Evolutionary conservation across 2,888 invertebrate species (phyloP), one percentile per base, ranked within the genome.

Genomic region (Crepidodera aurea): DNA sequence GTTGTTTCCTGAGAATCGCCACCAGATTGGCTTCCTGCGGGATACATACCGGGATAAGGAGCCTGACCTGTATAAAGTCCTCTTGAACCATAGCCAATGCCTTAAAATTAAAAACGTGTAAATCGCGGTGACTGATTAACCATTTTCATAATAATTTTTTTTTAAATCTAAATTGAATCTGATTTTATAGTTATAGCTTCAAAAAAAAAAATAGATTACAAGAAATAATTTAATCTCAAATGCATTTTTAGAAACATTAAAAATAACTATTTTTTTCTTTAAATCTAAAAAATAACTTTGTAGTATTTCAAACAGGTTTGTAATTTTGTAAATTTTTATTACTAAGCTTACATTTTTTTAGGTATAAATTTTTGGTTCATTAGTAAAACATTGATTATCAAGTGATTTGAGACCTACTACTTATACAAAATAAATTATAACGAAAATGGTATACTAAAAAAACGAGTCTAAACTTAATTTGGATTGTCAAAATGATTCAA

Each of bases 1-100:
- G 94, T 93, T 22, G 94, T 94, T 83, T 96, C 96, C 86, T 94
- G 88, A 56, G 87, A 86, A 73, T 89, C 89, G 16, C 87, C 87
- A 48, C 85, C 85, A 40, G 84, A 84, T 70, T 84, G 84, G 10
- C 67, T 63, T 37, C 83, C 84, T 29, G 82, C 79, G 56, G 85
- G 86, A 73, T 86, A 86, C 82, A 88, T 84, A 71, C 87, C 85
- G 75, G 89, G 87, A 75, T 85, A 86, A 0, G 87, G 85, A 27
- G 86, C 84, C 64, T 87, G 86, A 62, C 87, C 87, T 66, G 87
- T 72, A 85, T 85, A 79, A 84, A 87, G 70, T 61, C 85, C 85
- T 64, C 87, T 82, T 16, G 85, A 84, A 72, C 87, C 88, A 78
- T 89, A 90, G 69, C 89, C 88, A 83, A 90, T 88, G 66, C 88